These are phyloP conservation scores for Whitmania pigra DNA, from an alignment of 1,140 invertebrate species.

Conservation along the genomic window DNA sequence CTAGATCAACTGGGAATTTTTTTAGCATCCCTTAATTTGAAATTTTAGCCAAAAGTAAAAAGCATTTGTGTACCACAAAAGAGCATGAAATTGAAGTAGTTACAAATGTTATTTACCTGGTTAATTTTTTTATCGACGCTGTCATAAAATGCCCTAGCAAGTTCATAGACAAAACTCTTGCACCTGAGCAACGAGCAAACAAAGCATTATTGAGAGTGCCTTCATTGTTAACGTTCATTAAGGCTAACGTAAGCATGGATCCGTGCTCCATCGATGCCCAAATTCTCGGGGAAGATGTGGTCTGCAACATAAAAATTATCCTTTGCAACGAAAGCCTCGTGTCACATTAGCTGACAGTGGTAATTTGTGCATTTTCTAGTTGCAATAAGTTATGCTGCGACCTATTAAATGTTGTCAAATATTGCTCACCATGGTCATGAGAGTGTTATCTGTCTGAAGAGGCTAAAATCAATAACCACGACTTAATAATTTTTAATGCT, in stretches of 20 bases:
- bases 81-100: too few species aligned
- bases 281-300: neutral
- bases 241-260: neutral
- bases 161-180: neutral
- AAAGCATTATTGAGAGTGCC: neutral
- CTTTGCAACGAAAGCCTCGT: too few species aligned
- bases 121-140: slow-evolving; percentile 7
- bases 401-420: too few species aligned
- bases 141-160: slow-evolving; percentile 1
- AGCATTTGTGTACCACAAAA: too few species aligned
- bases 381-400: too few species aligned
- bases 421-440: too few species aligned
- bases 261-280: neutral
- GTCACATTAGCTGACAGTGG: too few species aligned
- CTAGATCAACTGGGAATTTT: neutral
- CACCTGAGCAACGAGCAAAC: neutral
- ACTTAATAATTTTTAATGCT: too few species aligned
- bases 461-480: too few species aligned
- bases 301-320: neutral
- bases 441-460: too few species aligned
- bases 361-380: too few species aligned
- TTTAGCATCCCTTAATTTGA: neutral
- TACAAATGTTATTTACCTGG: neutral
- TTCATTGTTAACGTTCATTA: neutral
- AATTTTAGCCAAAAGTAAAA: too few species aligned